These are phyloP conservation scores for Eupithecia insigniata DNA, from an alignment of 2,888 invertebrate genomes.

Conservation along the genomic window DNA sequence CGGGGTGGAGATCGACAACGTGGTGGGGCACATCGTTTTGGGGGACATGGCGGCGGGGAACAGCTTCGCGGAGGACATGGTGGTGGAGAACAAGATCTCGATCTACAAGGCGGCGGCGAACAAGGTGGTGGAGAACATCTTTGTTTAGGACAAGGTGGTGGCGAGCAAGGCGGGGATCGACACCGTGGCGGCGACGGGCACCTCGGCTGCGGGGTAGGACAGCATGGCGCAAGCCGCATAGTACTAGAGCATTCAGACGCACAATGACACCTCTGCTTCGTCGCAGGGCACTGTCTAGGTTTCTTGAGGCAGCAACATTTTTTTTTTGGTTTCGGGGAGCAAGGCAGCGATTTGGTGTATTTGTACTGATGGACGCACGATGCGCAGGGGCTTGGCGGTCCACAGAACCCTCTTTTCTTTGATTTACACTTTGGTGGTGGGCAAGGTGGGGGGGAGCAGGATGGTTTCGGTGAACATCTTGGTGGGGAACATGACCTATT, in stretches of 20 bases:
- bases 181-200: background rate
- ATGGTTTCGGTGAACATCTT: background rate
- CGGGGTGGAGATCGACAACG: background rate
- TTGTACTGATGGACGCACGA: background rate
- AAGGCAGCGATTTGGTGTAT: background rate
- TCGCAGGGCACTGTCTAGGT: conserved; percentile 11
- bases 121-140: background rate
- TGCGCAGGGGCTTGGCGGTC: background rate
- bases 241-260: background rate
- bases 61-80: background rate
- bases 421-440: background rate
- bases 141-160: background rate
- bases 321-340: background rate
- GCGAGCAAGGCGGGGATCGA: background rate
- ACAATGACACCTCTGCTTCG: background rate
- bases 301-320: conserved; percentile 6
- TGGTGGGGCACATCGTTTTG: background rate
- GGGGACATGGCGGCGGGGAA: background rate
- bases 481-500: background rate
- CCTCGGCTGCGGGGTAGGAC: background rate
- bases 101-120: background rate
- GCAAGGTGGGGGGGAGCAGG: background rate
- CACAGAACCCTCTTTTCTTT: background rate
- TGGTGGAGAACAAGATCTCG: background rate
- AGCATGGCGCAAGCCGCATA: background rate